Conservation (phyloP, 2,113 vertebrate genomes). For the Oreocharis arfaki region DNA sequence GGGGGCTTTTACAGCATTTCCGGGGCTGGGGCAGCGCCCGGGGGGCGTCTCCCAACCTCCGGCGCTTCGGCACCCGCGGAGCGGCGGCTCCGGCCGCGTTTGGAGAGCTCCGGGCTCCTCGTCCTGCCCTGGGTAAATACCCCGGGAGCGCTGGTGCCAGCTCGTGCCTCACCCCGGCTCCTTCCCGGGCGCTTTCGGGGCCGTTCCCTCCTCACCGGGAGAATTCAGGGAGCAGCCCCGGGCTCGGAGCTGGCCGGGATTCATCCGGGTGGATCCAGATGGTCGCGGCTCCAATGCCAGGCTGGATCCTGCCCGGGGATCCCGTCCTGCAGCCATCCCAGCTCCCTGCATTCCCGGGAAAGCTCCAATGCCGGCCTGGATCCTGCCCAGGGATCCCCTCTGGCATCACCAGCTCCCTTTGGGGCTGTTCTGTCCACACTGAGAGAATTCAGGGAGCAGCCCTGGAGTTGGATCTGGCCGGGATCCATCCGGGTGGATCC, state of each 20-base stretch:
- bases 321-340: not conserved
- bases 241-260: not conserved
- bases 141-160: not conserved
- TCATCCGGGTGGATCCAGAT: accelerated
- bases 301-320: not conserved
- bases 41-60: not conserved
- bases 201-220: accelerated
- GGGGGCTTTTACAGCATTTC: not conserved
- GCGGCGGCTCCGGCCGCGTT: not conserved
- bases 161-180: not conserved
- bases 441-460: too few species aligned
- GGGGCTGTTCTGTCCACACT: too few species aligned
- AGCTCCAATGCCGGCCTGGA: accelerated
- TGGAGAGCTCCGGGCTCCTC: not conserved
- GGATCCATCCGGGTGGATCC: not conserved
- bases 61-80: not conserved
- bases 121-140: not conserved
- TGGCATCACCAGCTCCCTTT: not conserved
- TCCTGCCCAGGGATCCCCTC: not conserved
- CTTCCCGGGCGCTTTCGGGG: not conserved
- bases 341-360: not conserved
- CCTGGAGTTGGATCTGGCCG: too few species aligned
- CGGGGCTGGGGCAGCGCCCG: not conserved
- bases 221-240: not conserved
- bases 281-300: accelerated